A percentile compares a stretch with the other conserved stretches of the same genome.
These are phyloP conservation scores for Ernsta delagoae DNA, from an alignment of 2,888 invertebrate genomes.

Conservation along the genomic window DNA sequence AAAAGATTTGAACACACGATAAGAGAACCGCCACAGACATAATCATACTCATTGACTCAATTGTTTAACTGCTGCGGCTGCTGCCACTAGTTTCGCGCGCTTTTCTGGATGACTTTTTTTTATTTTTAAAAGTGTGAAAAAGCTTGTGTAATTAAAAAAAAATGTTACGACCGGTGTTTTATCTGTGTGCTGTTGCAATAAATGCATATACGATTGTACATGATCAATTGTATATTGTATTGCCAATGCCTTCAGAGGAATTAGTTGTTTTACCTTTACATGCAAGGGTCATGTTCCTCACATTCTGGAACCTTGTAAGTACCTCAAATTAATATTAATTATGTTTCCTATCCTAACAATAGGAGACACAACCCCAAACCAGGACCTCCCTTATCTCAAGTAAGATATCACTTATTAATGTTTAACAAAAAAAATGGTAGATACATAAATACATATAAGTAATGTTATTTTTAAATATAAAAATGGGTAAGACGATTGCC, in stretches of 20 bases:
- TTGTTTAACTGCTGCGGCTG: background rate
- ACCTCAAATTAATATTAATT: no score
- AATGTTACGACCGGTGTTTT: constrained; percentile 57
- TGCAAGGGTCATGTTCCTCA: constrained; percentile 62
- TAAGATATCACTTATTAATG: no score
- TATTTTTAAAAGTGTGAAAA: background rate
- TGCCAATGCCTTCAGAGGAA: constrained; percentile 56
- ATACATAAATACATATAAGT: no score
- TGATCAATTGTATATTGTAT: constrained; percentile 63
- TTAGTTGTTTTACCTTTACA: constrained; percentile 58
- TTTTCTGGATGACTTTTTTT: background rate
- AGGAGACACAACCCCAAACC: no score
- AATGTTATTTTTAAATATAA: no score
- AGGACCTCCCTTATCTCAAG: no score
- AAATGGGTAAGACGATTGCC: no score
- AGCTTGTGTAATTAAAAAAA: constrained; percentile 37
- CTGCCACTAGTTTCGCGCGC: constrained; percentile 20
- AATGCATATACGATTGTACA: constrained; percentile 63
- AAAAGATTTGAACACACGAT: background rate
- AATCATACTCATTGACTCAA: constrained; percentile 14
- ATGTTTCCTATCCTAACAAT: no score
- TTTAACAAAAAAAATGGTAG: no score
- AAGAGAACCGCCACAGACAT: background rate
- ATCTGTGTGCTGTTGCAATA: constrained; percentile 54
- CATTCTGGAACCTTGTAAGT: constrained; percentile 69